A percentile compares a stretch with the other conserved stretches of the same genome.
phyloP scores from a whole-genome alignment of 1,140 invertebrate species.

The Drosophila seguyi region DNA sequence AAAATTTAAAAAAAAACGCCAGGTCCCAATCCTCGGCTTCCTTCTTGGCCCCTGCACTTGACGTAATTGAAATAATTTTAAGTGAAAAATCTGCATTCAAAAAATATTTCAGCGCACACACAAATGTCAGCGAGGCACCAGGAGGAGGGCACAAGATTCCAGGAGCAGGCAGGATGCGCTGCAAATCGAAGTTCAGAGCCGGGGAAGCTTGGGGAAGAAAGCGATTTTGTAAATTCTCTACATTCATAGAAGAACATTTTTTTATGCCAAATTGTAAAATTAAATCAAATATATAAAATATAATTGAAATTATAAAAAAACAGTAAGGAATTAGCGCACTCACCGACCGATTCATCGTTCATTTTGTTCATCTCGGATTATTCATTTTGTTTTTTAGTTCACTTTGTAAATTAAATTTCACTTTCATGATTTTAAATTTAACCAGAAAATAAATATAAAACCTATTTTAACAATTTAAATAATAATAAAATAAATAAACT shows the following conservation, averaged over 20 bases:
- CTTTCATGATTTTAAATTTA: not conserved
- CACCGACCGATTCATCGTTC: not conserved
- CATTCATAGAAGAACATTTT: too few species aligned
- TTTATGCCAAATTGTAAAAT: not conserved
- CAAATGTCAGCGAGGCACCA: slow-evolving; percentile 51
- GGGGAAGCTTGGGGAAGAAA: not conserved
- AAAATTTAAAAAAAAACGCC: too few species aligned
- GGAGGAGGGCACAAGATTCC: slow-evolving; percentile 23
- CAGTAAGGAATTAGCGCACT: not conserved
- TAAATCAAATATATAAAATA: not conserved
- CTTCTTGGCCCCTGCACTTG: slow-evolving; percentile 56
- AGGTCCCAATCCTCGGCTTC: slow-evolving; percentile 24
- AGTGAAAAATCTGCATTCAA: slow-evolving; percentile 83
- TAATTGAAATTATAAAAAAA: not conserved
- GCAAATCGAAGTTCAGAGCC: not conserved
- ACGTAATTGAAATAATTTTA: slow-evolving; percentile 83
- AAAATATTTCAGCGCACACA: slow-evolving; percentile 72
- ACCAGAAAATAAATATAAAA: too few species aligned
- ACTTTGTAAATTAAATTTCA: too few species aligned
- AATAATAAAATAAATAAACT: too few species aligned
- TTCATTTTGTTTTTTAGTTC: not conserved
- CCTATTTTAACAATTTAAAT: too few species aligned
- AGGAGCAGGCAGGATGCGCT: slow-evolving; percentile 34
- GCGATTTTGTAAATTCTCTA: slow-evolving; percentile 15
- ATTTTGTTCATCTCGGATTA: not conserved